Percentiles rank a stretch among this genome's conserved stretches.
These are phyloP conservation scores for Narcine bancroftii DNA, from an alignment of 2,113 vertebrate genomes.

Conservation along the genomic window DNA sequence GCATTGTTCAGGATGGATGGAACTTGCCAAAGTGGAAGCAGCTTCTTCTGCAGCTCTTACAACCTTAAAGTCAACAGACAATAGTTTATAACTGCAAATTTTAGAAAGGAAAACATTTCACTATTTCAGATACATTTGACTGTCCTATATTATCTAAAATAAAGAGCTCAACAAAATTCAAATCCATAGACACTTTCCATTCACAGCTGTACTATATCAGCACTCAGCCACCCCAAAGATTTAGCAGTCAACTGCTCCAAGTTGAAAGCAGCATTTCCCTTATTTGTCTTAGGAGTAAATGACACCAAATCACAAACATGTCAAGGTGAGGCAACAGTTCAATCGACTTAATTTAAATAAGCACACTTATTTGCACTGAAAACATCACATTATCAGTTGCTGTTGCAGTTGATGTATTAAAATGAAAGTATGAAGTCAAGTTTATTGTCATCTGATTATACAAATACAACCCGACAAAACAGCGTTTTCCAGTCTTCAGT, in stretches of 20 bases:
- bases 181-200: background rate
- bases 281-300: background rate
- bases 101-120: background rate
- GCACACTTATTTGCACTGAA: background rate
- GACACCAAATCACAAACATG: background rate
- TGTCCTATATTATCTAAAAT: background rate
- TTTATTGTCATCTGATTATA: too few relatives aligned
- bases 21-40: slow-evolving; percentile 81
- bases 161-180: background rate
- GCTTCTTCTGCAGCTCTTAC: slow-evolving; percentile 93
- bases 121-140: background rate
- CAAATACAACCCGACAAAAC: too few relatives aligned
- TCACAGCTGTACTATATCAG: background rate
- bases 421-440: too few relatives aligned
- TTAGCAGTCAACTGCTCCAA: background rate
- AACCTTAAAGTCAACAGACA: slow-evolving; percentile 59
- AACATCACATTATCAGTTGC: background rate
- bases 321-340: background rate
- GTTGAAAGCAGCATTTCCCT: background rate
- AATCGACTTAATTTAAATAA: background rate
- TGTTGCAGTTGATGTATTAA: too few relatives aligned
- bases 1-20: slow-evolving; percentile 94
- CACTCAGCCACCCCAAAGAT: background rate
- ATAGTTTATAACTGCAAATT: background rate
- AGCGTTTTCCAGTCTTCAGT: too few relatives aligned